Conservation (phyloP, 2,797 vertebrate genomes). For the Parambassis ranga region DNA sequence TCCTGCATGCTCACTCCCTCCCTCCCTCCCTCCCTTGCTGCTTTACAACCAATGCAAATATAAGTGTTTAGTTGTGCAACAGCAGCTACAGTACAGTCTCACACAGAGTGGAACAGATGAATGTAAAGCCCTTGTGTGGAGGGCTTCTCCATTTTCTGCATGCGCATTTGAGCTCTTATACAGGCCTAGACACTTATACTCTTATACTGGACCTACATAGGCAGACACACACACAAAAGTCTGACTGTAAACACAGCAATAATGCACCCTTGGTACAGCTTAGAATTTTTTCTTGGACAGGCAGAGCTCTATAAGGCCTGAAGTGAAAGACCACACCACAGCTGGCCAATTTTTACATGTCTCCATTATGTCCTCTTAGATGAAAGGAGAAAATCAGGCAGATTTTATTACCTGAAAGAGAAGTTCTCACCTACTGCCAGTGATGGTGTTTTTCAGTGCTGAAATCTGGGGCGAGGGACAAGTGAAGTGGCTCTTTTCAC, state of each 20-base stretch:
- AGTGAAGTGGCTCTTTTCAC: conserved; percentile 63
- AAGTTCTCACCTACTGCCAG: conserved; percentile 36
- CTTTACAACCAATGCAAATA: conserved; percentile 52
- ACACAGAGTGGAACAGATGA: conserved; percentile 36
- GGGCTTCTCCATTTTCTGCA: conserved; percentile 7
- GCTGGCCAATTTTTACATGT: conserved; percentile 31
- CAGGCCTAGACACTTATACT: background rate
- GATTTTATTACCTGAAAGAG: conserved; percentile 47
- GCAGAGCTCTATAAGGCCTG: conserved; percentile 8
- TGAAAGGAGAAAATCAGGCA: conserved; percentile 33
- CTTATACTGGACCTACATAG: background rate
- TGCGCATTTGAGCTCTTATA: background rate
- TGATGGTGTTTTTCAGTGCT: conserved; percentile 30
- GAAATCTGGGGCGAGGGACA: conserved; percentile 53
- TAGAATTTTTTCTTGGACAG: conserved; percentile 1
- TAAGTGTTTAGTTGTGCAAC: conserved; percentile 23
- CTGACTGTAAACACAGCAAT: background rate
- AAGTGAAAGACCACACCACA: conserved; percentile 23
- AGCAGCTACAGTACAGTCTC: background rate
- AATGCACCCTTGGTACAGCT: conserved; percentile 12
- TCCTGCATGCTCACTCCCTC: conserved; percentile 2
- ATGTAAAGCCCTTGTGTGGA: conserved; percentile 37
- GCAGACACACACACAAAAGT: background rate
- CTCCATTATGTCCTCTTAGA: conserved; percentile 29
- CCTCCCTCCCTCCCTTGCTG: background rate